Evolutionary conservation across 2,888 invertebrate genomes (phyloP).

Genomic region (Amaurobius ferox): DNA sequence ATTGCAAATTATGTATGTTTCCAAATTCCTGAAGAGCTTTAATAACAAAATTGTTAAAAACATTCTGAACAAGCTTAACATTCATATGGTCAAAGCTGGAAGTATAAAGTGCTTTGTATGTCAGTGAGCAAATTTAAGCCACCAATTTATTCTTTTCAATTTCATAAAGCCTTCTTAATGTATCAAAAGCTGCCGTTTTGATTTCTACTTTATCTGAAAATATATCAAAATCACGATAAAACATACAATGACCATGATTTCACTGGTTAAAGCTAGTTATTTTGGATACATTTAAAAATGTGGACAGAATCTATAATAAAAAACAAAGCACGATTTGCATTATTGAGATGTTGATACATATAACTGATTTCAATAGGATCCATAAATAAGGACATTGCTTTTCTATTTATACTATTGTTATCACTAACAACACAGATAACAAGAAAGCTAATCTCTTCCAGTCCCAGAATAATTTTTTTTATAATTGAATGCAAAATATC

Average conservation of each 20-base stretch:
- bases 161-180: not conserved
- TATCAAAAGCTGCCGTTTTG: not conserved
- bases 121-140: not conserved
- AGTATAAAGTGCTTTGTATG: not conserved
- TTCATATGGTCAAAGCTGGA: not conserved
- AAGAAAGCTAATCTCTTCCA: slow-evolving; percentile 20
- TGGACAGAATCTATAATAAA: slow-evolving; percentile 41
- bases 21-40: too few species aligned
- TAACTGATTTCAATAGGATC: not conserved
- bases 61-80: not conserved
- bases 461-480: slow-evolving; percentile 32
- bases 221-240: slow-evolving; percentile 34
- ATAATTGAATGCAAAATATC: not conserved
- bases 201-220: not conserved
- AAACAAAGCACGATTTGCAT: slow-evolving; percentile 12
- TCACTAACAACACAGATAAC: slow-evolving; percentile 21
- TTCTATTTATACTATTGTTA: slow-evolving; percentile 32
- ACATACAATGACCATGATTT: slow-evolving; percentile 24
- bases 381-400: slow-evolving; percentile 19
- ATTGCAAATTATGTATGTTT: not conserved
- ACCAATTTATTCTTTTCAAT: not conserved
- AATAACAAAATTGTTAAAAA: not conserved
- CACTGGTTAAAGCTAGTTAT: slow-evolving; percentile 40
- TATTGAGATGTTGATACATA: slow-evolving; percentile 7
- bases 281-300: slow-evolving; percentile 29